Base-by-base conservation (phyloP, 2,888 invertebrate genomes). In the Amphiduros pacificus region DNA sequence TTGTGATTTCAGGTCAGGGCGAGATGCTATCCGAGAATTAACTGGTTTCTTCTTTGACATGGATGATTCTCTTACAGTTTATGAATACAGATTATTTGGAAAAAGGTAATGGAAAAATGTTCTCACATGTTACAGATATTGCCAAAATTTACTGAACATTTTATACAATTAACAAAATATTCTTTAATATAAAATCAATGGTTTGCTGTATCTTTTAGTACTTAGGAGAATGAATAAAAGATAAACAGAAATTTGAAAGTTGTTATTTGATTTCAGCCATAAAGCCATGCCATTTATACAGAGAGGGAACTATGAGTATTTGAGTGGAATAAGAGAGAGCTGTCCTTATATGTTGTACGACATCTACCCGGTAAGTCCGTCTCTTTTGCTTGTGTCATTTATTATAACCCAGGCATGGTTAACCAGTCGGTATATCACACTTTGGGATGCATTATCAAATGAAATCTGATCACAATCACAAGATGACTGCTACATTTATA, bases 31-130 rank as follows among this genome's bases (percentile, higher is more conserved):
- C 55, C 63, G 80, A 64, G 81, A 82, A 54, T 65, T 82, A 50
- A 78, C 79, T 22, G 82, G 82, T 27, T 82, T 82, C 64, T 81
- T 75, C 72, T 82, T 82, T 65, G 72, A 74, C 54, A 67, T 75
- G 22, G 81, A 82, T 65, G 76, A 76, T 60, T 75, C 77, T 24
- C 52, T 82, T 9, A 81, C 82, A 22, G 71, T 82, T n/a, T 82
- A 81, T 69, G 82, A 82, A 64, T 81, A 77, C 65, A 75, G 77
- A 60, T 74, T 78, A 68, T 79, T 82, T 73, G 81, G 82, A 1
- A 82, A 80, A 74, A 79, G 76, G 81, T 80, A 63, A 57, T 61
- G 50, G 14, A 5, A 5, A 50, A n/a, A 2, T 27, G 28, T 28
- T 11, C 3, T 26, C 50, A 50, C 50, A 9, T 26, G 2, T 5